Evolutionary conservation across 2,797 vertebrate genomes (phyloP), one percentile per base, ranked within the genome.

Genomic region (Propithecus perrieri): DNA sequence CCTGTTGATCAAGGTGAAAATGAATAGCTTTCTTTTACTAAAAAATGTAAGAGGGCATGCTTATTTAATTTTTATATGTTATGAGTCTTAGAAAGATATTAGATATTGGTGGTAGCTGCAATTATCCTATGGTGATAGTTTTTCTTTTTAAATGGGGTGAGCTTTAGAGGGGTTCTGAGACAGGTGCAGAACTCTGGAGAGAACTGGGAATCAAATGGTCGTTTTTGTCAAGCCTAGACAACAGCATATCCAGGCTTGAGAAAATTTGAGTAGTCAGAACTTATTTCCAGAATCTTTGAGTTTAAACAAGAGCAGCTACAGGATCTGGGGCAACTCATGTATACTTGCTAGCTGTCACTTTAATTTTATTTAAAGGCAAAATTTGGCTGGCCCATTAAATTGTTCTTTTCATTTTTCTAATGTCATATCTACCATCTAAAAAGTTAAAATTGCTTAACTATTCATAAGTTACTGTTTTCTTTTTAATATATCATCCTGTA

Each of bases 1-100:
- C 72, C 12, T 92, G 38, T 96, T 95, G 88, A 89, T 96, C 72
- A 86, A 96, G 50, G 61, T 96, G 76, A 94, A 96, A 94, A 91
- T 80, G 67, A 93, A 79, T 88, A 94, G 83, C 14, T 86, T 87
- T 59, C 61, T 95, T 95, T 88, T 79, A 50, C 72, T 59, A 46
- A 85, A 85, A 90, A 67, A 69, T 35, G 7, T 84, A 65, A 96
- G 35, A 86, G 5, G 48, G 18, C 13, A 43, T 67, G 55, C 24
- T 76, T 89, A 33, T 89, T 50, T 91, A 71, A 48, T 94, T 94
- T 94, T 94, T 74, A 13, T 83, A 41, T 91, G 4, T 48, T 81
- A n/a, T 17, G 17, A 48, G 6, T 35, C 46, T 76, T 89, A 24
- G 65, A 6, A 86, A 87, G 38, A 55, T 30, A 55, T 43, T 92